These are phyloP conservation scores for Ophion costatus DNA, from an alignment of 2,888 invertebrate genomes.

Conservation along the genomic window DNA sequence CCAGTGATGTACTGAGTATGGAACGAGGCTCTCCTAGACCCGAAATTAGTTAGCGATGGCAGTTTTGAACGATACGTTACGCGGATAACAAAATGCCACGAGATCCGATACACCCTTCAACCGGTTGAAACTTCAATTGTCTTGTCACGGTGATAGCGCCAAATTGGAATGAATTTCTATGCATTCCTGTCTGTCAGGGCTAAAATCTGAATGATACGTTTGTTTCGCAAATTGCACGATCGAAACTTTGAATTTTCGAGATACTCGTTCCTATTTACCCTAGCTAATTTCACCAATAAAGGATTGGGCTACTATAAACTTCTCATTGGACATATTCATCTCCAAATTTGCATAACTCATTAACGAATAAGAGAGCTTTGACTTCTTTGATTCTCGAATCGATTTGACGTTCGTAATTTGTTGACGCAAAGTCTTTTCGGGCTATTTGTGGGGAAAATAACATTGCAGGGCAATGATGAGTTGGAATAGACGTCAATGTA, in stretches of 20 bases:
- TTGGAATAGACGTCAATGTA: too few species aligned
- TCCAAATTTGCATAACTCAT: background rate
- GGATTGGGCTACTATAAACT: background rate
- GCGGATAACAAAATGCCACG: background rate
- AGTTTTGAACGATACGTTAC: background rate
- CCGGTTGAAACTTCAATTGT: background rate
- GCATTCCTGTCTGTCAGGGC: background rate
- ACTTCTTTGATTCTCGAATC: background rate
- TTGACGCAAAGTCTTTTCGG: too few species aligned
- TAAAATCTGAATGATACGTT: background rate
- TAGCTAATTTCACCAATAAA: background rate
- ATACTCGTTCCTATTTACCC: background rate
- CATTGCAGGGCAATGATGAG: too few species aligned
- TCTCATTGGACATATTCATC: background rate
- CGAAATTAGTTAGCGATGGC: background rate
- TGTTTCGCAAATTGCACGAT: background rate
- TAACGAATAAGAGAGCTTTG: background rate
- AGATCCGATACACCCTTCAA: background rate
- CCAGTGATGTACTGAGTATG: background rate
- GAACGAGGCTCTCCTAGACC: background rate
- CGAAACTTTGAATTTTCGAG: background rate
- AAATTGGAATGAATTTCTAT: background rate
- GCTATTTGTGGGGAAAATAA: too few species aligned
- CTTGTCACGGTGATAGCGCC: background rate
- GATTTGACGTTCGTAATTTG: too few species aligned